Evolutionary conservation across 2,113 vertebrate species (phyloP).

Genomic region (Ochotona curzoniae): DNA sequence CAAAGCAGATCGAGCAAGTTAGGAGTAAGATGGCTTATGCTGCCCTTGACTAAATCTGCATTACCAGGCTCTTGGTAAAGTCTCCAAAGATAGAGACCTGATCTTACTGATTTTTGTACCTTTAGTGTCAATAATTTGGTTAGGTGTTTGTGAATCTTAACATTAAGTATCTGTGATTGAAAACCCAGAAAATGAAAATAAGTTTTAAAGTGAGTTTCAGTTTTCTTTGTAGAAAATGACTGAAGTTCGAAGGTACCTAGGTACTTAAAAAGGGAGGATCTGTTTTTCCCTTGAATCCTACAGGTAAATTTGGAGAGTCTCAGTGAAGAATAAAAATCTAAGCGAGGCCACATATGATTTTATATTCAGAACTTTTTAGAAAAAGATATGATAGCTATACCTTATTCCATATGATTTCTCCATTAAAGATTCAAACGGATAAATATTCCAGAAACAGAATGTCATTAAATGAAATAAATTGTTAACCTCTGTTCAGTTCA

Average conservation of each 20-base stretch:
- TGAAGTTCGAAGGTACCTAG: neutral
- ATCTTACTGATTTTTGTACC: neutral
- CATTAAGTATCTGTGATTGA: constrained; percentile 21
- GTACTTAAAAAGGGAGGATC: neutral
- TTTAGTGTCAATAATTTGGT: neutral
- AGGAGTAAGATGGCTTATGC: neutral
- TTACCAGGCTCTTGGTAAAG: neutral
- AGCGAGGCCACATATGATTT: constrained; percentile 40
- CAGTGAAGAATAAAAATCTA: constrained; percentile 38
- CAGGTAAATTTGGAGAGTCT: neutral
- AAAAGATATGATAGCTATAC: constrained; percentile 26
- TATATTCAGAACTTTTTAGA: constrained; percentile 43
- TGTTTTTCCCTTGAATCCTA: neutral
- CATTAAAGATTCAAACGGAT: constrained; percentile 32
- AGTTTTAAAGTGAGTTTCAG: neutral
- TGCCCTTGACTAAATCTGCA: neutral
- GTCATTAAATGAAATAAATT: neutral
- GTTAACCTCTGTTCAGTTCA: neutral
- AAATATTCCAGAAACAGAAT: constrained; percentile 8
- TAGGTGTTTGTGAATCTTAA: neutral
- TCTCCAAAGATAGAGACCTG: neutral
- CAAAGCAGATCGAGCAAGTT: neutral
- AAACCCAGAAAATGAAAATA: constrained; percentile 1
- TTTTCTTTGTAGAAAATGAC: constrained; percentile 14
- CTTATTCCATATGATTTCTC: constrained; percentile 2